Percentiles rank a stretch among this genome's conserved stretches.
Conservation (phyloP, 2,888 invertebrate species). For the Synergus japonicus region DNA sequence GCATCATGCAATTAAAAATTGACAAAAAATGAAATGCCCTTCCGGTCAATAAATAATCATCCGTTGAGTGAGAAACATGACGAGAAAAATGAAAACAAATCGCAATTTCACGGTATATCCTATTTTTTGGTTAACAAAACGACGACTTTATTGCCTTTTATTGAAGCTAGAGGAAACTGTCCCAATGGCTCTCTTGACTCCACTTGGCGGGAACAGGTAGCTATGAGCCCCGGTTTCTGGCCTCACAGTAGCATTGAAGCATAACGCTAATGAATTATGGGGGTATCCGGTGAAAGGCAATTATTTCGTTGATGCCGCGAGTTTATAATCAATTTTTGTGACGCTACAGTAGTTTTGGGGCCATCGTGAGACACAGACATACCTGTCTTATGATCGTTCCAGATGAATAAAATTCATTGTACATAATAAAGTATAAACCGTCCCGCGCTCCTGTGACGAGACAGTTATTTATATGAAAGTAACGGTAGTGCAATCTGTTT, state of each 20-base stretch:
- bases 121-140: conserved; percentile 24
- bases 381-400: conserved; percentile 59
- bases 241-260: conserved; percentile 60
- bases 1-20: background rate
- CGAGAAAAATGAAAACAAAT: conserved; percentile 48
- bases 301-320: conserved; percentile 58
- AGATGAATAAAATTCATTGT: conserved; percentile 51
- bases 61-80: background rate
- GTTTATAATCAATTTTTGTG: conserved; percentile 69
- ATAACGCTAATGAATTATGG: conserved; percentile 67
- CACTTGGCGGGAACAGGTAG: conserved; percentile 25
- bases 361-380: conserved; percentile 47
- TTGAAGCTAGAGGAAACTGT: conserved; percentile 31
- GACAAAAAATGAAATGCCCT: conserved; percentile 4
- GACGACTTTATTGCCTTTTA: conserved; percentile 18
- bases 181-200: conserved; percentile 15
- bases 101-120: conserved; percentile 56
- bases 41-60: conserved; percentile 9
- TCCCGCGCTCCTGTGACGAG: conserved; percentile 46
- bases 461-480: conserved; percentile 50
- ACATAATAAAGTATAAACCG: conserved; percentile 12
- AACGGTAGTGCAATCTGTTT: conserved; percentile 37
- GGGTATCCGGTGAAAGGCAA: conserved; percentile 61
- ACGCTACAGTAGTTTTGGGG: conserved; percentile 64
- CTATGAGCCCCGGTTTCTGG: conserved; percentile 11